Evolutionary conservation across 2,113 vertebrate species (phyloP).

Genomic region (Pogona vitticeps): DNA sequence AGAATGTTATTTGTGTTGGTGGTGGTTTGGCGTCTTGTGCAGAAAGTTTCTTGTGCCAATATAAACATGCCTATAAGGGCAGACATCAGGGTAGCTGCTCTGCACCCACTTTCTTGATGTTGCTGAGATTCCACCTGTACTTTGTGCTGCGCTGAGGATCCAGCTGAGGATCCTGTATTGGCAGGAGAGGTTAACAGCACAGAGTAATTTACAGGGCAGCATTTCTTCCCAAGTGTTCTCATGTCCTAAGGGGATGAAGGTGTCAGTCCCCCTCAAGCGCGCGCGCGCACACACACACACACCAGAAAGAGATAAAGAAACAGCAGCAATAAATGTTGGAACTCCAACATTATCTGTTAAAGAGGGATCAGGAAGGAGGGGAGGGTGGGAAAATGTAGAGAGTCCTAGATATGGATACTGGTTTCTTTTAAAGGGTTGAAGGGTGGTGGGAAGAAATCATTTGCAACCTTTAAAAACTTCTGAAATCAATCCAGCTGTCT

Average conservation of each 20-base stretch:
- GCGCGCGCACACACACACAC: too few relatives aligned
- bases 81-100: not conserved
- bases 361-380: not conserved
- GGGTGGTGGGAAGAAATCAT: not conserved
- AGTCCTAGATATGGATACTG: not conserved
- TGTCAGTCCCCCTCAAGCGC: constrained; percentile 42
- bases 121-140: not conserved
- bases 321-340: not conserved
- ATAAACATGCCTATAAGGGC: not conserved
- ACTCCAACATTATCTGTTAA: not conserved
- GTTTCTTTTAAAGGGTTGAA: not conserved
- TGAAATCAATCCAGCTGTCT: too few relatives aligned
- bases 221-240: constrained; percentile 51
- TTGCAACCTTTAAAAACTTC: not conserved
- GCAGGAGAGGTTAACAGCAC: constrained; percentile 45
- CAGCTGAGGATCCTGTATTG: not conserved
- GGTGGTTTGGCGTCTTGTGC: fast-evolving
- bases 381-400: too few relatives aligned
- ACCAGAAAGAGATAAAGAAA: not conserved
- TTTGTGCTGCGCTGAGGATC: not conserved
- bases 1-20: fast-evolving
- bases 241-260: constrained; percentile 56
- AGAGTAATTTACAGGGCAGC: constrained; percentile 23
- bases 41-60: not conserved
- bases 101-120: not conserved